Conservation (phyloP, 2,113 vertebrate genomes). For the Tamias sibiricus region DNA sequence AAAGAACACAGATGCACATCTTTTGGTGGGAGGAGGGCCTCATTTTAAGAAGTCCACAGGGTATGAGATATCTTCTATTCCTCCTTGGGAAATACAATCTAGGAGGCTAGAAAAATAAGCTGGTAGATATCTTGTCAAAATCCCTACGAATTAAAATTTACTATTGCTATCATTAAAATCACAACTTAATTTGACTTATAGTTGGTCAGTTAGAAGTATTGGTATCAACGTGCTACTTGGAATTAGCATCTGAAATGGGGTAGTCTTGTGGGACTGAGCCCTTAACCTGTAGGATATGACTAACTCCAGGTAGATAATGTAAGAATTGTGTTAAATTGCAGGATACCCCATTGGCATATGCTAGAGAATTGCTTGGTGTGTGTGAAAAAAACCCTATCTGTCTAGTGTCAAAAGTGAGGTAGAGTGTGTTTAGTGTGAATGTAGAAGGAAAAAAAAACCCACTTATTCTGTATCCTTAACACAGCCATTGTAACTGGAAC, state of each 20-base stretch:
- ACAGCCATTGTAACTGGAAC: background rate
- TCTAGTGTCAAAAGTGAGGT: background rate
- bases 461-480: background rate
- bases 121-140: no score
- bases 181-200: background rate
- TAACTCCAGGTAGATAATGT: background rate
- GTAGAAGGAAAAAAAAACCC: background rate
- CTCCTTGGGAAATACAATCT: no score
- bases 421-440: background rate
- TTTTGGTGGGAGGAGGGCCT: no score
- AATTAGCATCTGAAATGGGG: background rate
- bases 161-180: no score
- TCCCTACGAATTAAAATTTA: no score
- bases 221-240: background rate
- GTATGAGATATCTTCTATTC: no score
- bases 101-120: no score
- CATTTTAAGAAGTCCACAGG: no score
- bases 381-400: background rate
- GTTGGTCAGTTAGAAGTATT: background rate
- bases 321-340: background rate
- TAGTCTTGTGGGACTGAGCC: background rate
- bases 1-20: no score
- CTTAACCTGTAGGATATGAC: background rate
- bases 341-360: background rate
- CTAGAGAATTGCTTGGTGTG: background rate